Conservation (phyloP, 2,113 vertebrate genomes). For the Manacus vitellinus region DNA sequence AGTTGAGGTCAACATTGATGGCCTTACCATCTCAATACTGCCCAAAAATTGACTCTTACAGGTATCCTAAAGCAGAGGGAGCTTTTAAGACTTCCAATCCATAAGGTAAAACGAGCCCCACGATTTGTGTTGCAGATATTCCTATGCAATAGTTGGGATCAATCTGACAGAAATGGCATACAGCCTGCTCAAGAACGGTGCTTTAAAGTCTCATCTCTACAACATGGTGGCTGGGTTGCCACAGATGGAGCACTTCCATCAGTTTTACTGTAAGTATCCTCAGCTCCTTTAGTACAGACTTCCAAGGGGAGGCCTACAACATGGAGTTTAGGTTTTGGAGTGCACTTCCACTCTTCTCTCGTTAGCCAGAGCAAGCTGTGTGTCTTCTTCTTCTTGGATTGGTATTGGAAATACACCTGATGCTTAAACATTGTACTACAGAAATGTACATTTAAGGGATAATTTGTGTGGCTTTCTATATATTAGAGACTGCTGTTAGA, state of each 20-base stretch:
- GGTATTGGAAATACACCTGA: not conserved
- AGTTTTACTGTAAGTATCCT: constrained; percentile 91
- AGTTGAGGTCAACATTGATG: not conserved
- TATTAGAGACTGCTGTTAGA: not conserved
- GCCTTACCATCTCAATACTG: not conserved
- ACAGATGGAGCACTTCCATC: constrained; percentile 88
- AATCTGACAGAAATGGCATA: constrained; percentile 99
- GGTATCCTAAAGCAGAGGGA: not conserved
- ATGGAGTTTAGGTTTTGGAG: not conserved
- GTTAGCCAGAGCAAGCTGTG: not conserved
- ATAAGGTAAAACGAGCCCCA: not conserved
- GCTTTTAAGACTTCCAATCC: not conserved
- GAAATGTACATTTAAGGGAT: not conserved
- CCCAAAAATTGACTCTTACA: not conserved
- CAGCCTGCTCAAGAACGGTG: constrained; percentile 88
- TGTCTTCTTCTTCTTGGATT: not conserved
- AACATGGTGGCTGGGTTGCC: constrained; percentile 83
- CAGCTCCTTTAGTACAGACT: not conserved
- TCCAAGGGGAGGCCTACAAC: accelerated
- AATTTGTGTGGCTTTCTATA: not conserved
- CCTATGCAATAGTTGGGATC: constrained; percentile 98
- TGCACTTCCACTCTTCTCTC: not conserved
- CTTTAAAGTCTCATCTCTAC: constrained; percentile 91
- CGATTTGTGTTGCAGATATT: constrained; percentile 83
- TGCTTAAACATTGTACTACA: not conserved